phyloP scores from a whole-genome alignment of 2,113 vertebrate genomes.

The Ailuropoda melanoleuca region DNA sequence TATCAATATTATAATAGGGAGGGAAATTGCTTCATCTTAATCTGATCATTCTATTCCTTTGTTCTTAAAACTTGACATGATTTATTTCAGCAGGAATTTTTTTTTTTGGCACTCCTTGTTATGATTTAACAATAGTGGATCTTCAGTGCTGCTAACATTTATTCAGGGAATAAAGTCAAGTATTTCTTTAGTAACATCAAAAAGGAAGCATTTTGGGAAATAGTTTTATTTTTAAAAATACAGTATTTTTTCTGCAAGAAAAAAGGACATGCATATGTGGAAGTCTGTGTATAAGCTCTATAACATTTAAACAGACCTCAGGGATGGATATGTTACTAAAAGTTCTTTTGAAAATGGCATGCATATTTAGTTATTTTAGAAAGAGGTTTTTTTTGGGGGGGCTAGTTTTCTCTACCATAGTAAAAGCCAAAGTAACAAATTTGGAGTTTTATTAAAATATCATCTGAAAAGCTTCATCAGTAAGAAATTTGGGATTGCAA shows the following conservation, averaged over 20 bases:
- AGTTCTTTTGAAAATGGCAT: constrained; percentile 42
- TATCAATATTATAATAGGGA: background rate
- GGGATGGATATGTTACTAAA: constrained; percentile 7
- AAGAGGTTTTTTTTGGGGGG: background rate
- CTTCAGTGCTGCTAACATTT: background rate
- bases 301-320: constrained; percentile 1
- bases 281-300: background rate
- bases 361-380: constrained; percentile 26
- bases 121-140: background rate
- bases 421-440: constrained; percentile 7
- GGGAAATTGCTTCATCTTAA: background rate
- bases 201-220: background rate
- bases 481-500: background rate
- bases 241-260: background rate
- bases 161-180: constrained; percentile 4
- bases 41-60: background rate
- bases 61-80: background rate
- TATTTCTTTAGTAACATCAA: constrained; percentile 9
- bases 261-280: background rate
- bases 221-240: constrained; percentile 18
- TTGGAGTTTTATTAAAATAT: background rate
- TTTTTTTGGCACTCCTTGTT: background rate
- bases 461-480: background rate
- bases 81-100: background rate
- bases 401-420: background rate